phyloP scores from a whole-genome alignment of 2,888 invertebrate species.

The Tachina fera region DNA sequence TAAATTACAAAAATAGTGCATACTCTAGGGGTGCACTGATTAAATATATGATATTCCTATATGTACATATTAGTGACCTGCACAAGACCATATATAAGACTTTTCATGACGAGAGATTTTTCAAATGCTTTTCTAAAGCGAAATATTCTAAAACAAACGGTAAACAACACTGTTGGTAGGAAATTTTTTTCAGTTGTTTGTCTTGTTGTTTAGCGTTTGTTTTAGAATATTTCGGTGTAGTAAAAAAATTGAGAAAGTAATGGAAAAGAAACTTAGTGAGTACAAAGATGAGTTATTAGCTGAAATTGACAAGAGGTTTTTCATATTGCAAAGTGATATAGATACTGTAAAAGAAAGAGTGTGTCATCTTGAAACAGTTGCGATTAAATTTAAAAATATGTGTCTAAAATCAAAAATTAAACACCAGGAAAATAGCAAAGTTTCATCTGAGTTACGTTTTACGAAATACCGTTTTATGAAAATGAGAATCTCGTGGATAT shows the following conservation, averaged over 20 bases:
- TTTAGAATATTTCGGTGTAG: background rate
- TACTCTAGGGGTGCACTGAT: background rate
- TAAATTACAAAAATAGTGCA: background rate
- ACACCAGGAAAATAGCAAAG: background rate
- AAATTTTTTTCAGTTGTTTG: too few species aligned
- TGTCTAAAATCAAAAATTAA: background rate
- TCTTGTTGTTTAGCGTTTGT: too few species aligned
- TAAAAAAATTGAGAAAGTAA: conserved; percentile 3
- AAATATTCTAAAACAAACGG: too few species aligned
- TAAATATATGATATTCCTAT: too few species aligned
- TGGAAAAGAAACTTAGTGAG: conserved; percentile 9
- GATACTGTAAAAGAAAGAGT: background rate
- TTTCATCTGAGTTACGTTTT: background rate
- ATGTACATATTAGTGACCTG: too few species aligned
- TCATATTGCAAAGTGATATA: background rate
- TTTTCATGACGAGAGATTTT: too few species aligned
- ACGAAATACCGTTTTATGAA: background rate
- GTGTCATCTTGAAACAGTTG: background rate
- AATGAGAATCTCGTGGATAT: conserved; percentile 6
- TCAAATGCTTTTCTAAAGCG: too few species aligned
- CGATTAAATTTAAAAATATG: background rate
- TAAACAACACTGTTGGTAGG: background rate
- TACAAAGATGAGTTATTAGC: background rate
- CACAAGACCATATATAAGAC: too few species aligned
- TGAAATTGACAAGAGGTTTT: background rate